Evolutionary conservation across 2,797 vertebrate species (phyloP).

Genomic region (Sorex maritimensis): DNA sequence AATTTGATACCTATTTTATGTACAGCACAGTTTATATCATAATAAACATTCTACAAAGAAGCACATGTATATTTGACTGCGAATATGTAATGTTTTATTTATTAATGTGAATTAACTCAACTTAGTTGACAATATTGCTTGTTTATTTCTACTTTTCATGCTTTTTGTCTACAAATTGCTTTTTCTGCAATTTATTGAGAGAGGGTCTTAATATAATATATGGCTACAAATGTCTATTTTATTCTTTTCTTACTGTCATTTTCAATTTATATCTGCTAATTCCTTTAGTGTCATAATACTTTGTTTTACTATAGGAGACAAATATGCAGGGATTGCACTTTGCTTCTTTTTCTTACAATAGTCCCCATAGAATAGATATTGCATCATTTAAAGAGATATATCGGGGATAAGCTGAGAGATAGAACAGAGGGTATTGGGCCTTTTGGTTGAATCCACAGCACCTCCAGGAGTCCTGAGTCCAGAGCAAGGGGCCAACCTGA

Average conservation of each 20-base stretch:
- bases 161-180: neutral
- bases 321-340: no score
- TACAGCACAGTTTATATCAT: neutral
- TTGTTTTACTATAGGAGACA: no score
- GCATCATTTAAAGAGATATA: no score
- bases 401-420: no score
- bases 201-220: neutral
- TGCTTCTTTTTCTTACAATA: no score
- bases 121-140: neutral
- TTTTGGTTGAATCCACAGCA: no score
- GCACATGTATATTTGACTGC: neutral
- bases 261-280: neutral
- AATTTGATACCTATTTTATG: neutral
- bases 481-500: no score
- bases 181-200: neutral
- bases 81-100: neutral
- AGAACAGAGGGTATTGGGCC: no score
- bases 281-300: no score
- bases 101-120: neutral
- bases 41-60: neutral
- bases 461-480: no score
- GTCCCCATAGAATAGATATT: no score
- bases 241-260: neutral
- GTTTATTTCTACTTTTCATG: neutral
- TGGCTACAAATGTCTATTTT: neutral